Evolutionary conservation across 2,797 vertebrate species (phyloP), one percentile per base, ranked within the genome.

Genomic region (Fistularia tabacaria): DNA sequence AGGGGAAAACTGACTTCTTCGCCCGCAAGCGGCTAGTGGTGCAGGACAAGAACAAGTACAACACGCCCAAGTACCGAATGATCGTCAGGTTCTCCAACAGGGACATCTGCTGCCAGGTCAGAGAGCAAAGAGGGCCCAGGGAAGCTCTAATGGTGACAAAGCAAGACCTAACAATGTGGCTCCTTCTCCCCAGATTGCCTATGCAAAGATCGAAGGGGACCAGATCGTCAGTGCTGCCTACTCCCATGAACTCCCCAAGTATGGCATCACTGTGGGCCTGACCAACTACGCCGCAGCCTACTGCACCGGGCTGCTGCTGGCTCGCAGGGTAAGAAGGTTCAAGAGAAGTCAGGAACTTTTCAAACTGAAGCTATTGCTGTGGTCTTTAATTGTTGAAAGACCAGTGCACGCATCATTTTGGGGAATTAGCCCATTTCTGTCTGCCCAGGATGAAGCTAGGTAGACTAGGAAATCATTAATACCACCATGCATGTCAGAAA

Each of bases 31-130:
- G 96, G 50, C 89, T 99, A 79, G 96, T 99, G 7, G 92, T 99
- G 64, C 97, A 99, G 79, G 97, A 99, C 86, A 99, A 99, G 87
- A 99, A 99, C 84, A 99, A 99, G 83, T 99, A 99, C 89, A 99
- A 99, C 86, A 99, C 97, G 0, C 97, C 97, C 5, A 99, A 99
- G 52, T 99, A 99, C 51, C 89, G 97, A 55, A 95, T 99, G 92
- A 96, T 98, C 36, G 95, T 98, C 62, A 88, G 96, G 1, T 90
- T 98, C 54, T 98, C 97, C 77, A 99, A 99, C 92, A 92, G 95
- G 79, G 96, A 99, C 69, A 94, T 99, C 83, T 94, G 98, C 80
- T 99, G 97, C 84, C 97, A 99, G 95, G 97, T 99, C 62, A 86
- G 89, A 64, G 49, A 1, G 7, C 2, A 52, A 12, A 9, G 3